Conservation (phyloP, 2,888 invertebrate genomes). For the Drosophila atroscutellata region DNA sequence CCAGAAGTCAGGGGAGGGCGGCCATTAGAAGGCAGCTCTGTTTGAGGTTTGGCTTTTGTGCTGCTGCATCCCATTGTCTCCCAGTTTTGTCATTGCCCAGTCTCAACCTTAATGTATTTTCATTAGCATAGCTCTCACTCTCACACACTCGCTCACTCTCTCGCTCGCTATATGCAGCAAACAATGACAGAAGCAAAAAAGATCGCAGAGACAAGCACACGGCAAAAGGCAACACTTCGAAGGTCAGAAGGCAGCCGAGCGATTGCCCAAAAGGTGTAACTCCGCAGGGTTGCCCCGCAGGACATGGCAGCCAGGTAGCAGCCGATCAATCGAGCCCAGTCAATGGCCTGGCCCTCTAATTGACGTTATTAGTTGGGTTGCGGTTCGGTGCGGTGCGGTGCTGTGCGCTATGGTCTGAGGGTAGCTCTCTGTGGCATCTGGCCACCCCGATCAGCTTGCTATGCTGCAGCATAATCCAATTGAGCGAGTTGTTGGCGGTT, state of each 20-base stretch:
- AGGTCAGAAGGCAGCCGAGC: slow-evolving; percentile 53
- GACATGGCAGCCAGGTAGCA: slow-evolving; percentile 56
- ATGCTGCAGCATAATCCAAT: slow-evolving; percentile 50
- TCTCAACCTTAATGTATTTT: slow-evolving; percentile 54
- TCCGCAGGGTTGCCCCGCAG: slow-evolving; percentile 51
- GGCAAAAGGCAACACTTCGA: slow-evolving; percentile 30
- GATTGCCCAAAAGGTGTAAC: slow-evolving; percentile 55
- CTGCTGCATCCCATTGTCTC: slow-evolving; percentile 42
- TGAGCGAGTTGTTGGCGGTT: slow-evolving; percentile 57
- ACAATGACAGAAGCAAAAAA: slow-evolving; percentile 53
- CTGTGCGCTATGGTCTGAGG: slow-evolving; percentile 8
- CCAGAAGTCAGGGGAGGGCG: slow-evolving; percentile 18
- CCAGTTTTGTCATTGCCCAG: slow-evolving; percentile 18
- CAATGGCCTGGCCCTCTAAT: slow-evolving; percentile 63
- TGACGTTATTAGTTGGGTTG: slow-evolving; percentile 69
- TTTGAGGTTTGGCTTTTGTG: slow-evolving; percentile 75
- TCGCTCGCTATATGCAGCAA: slow-evolving; percentile 4
- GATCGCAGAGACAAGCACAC: slow-evolving; percentile 13
- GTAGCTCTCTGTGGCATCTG: slow-evolving; percentile 47
- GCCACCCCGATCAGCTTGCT: slow-evolving; percentile 33
- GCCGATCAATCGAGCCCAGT: slow-evolving; percentile 48
- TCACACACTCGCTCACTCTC: background rate
- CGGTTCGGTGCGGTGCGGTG: slow-evolving; percentile 10
- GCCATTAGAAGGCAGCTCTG: slow-evolving; percentile 47
- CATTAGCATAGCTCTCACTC: slow-evolving; percentile 52